Evolutionary conservation across 2,888 invertebrate genomes (phyloP), one percentile per base, ranked within the genome.

Genomic region (Athripsodes cinereus): DNA sequence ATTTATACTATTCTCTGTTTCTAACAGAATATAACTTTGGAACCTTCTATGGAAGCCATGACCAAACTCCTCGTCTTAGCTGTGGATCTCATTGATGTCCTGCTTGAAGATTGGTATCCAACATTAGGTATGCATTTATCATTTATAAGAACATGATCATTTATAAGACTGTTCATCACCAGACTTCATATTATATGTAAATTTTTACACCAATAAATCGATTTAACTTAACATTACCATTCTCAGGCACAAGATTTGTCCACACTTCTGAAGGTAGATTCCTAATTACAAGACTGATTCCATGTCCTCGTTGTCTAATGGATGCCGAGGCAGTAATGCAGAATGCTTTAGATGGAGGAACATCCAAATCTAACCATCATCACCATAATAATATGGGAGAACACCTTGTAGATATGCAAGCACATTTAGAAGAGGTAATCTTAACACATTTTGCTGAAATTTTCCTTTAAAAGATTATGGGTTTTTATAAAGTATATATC

Each of bases 71-170:
- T 96, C 57, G 92, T 96, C 0, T 74, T 96, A 26, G 85, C 93
- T 2, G 93, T 97, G 0, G 97, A 97, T 71, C 96, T 97, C 69
- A 90, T 99, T 62, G 99, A 99, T 72, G 86, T 96, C 53, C 76
- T 99, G 52, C 77, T 99, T 0, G 98, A 99, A 72, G 98, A 99
- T 74, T 99, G 98, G 98, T 98, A 96, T 72, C 97, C 96, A 0
- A 93, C 94, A 0, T 76, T 96, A 56, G 83, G 82, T 79, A 53
- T 71, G 72, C 66, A 8, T 46, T 49, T 47, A 48, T 55, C 22
- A 21, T 34, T n/a, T 8, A 34, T 10, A 34, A 34, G 34, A 34
- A 34, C 8, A 34, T 8, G 13, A 34, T 10, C 13, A 8, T n/a
- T n/a, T n/a, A n/a, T n/a, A n/a, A n/a, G n/a, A 13, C 18, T 46